Evolutionary conservation across 2,113 vertebrate genomes (phyloP), one percentile per base, ranked within the genome.

Genomic region (Trinectes maculatus): DNA sequence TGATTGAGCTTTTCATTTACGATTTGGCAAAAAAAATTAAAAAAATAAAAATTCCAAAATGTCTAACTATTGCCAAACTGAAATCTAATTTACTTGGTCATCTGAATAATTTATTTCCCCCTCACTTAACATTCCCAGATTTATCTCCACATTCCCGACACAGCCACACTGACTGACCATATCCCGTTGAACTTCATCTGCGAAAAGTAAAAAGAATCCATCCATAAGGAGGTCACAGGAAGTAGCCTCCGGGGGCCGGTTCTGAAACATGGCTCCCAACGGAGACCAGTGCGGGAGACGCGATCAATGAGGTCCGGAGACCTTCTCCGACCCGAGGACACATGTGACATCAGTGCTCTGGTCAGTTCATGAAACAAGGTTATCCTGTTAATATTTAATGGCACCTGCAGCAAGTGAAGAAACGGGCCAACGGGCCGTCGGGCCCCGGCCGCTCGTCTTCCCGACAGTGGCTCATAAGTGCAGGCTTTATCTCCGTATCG

Each of bases 311-410:
- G 34, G n/a, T n/a, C 58, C 53, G 26, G 29, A 40, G 13, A 34
- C 57, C 60, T 74, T n/a, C 29, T 51, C 57, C 8, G 4, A 51
- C 28, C 61, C 2, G 5, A 53, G 59, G 70, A 65, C 54, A 49
- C 55, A 21, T 43, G 46, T 26, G 68, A 71, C 73, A 71, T 46
- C 64, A 71, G 70, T 58, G 0, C 85, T 90, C 77, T 91, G 91
- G 93, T 94, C 94, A 94, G 91, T 93, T 90, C 90, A 90, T 80
- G 80, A 92, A 94, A 93, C 77, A 83, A 93, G 90, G 91, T 92
- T 92, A 92, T 87, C 75, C 51, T 64, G 88, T 95, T 86, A 94
- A 95, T 94, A 93, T 95, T 95, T 94, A 89, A 94, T 94, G 90
- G 87, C 92, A 94, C 93, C 93, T 93, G 91, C 85, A 92, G 92